Base-by-base conservation (phyloP, 2,888 invertebrate species). In the Andrena chrysosceles region DNA sequence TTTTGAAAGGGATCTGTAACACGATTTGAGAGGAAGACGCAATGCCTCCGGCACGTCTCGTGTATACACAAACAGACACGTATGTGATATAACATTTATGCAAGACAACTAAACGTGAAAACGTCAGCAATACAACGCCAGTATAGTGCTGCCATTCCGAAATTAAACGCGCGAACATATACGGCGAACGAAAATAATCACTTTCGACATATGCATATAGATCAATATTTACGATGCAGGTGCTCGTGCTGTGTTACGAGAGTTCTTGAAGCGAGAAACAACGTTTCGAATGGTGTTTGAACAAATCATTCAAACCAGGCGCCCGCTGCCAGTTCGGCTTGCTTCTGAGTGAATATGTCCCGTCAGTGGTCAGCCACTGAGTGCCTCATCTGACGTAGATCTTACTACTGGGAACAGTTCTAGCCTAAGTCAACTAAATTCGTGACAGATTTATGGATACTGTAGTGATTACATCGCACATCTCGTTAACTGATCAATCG, bases 1-100 rank as follows among this genome's bases (percentile, higher is more conserved):
- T 76, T 76, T 54, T 54, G 35, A 76, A 29, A 64, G 26, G 48
- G 20, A 77, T 35, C 64, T 26, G 64, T 64, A 73, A 73, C 59
- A 35, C 64, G 56, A 77, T 77, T 77, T 49, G 42, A 31, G 52
- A 26, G 71, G 72, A 63, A 13, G 60, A 71, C 52, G 52, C 29
- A 49, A 35, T 63, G 62, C 54, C 20, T 20, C 35, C 8, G 71
- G 60, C 52, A 29, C 33, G 23, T 29, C 48, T 31, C 23, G 23
- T 1, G 13, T n/a, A 20, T 42, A 29, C 16, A 35, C 76, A 35
- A 42, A 77, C n/a, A n/a, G 10, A 23, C 20, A 35, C 52, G 10
- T 6, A 23, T 23, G 48, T 5, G 13, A 33, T 60, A 29, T 31
- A 33, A 23, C 20, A 35, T 42, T 63, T 35, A 35, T 71, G 10